phyloP scores from a whole-genome alignment of 2,888 invertebrate genomes.

The Lamellibrachia columna region DNA sequence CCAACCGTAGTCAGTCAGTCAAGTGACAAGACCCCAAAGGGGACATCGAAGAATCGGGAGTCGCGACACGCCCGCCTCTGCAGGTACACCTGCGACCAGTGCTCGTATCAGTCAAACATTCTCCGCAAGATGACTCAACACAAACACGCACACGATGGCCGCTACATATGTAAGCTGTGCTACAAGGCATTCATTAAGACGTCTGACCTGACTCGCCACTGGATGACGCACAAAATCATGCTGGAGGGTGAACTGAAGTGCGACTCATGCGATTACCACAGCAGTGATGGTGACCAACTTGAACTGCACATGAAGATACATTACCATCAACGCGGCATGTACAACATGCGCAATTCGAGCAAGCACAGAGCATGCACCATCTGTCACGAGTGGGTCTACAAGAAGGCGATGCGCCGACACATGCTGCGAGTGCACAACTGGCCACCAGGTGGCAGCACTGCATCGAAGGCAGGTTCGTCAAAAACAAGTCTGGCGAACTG shows the following conservation, averaged over 20 bases:
- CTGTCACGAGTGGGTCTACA: constrained; percentile 22
- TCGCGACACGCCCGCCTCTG: neutral
- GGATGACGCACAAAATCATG: constrained; percentile 34
- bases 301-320: constrained; percentile 34
- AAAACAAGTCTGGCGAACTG: neutral
- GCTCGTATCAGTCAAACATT: constrained; percentile 31
- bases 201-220: constrained; percentile 36
- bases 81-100: constrained; percentile 28
- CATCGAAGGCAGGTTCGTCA: neutral
- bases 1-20: neutral
- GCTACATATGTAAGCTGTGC: constrained; percentile 34
- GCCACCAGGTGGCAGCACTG: neutral
- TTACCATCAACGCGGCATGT: constrained; percentile 20
- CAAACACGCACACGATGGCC: constrained; percentile 32
- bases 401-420: neutral
- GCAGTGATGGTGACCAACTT: constrained; percentile 22
- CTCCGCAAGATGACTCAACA: constrained; percentile 30
- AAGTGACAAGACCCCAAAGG: neutral
- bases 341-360: neutral
- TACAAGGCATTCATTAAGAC: constrained; percentile 37
- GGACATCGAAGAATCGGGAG: neutral
- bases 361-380: constrained; percentile 26
- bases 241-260: constrained; percentile 26
- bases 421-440: neutral
- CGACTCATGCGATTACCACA: constrained; percentile 32